phyloP scores from a whole-genome alignment of 92 coral and sea anemone genomes.

The Anthopleura xanthogrammica region DNA sequence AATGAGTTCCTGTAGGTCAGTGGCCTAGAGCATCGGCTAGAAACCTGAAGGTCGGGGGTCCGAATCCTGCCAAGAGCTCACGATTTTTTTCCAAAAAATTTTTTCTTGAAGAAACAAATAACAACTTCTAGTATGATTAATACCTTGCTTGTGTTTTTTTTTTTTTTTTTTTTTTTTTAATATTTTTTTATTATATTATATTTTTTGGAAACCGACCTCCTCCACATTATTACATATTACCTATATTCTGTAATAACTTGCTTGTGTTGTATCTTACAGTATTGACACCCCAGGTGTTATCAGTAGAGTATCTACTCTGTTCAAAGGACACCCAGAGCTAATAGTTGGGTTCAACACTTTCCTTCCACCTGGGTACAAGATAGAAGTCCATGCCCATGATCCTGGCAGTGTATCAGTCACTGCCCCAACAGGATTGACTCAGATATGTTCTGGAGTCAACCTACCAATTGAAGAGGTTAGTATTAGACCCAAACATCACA shows the following conservation, averaged over 20 bases:
- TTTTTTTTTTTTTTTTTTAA: too few relatives aligned
- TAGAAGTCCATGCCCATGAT: conserved; percentile 96
- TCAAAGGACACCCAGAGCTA: conserved; percentile 96
- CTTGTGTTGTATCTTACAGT: conserved; percentile 36
- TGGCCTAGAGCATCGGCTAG: too few relatives aligned
- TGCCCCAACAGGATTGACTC: conserved; percentile 87
- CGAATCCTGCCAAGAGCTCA: too few relatives aligned
- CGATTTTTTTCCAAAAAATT: too few relatives aligned
- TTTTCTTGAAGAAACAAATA: too few relatives aligned
- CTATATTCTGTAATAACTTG: too few relatives aligned
- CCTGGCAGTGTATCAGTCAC: conserved; percentile 91
- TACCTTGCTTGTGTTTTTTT: neutral
- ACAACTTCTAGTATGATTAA: too few relatives aligned
- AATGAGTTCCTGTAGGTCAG: too few relatives aligned
- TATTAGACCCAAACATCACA: neutral
- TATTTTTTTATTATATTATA: too few relatives aligned
- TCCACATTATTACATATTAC: too few relatives aligned
- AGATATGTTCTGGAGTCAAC: conserved; percentile 38
- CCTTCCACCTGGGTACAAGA: conserved; percentile 97
- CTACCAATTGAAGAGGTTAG: conserved; percentile 14
- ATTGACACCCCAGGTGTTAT: conserved; percentile 99
- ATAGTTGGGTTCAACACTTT: conserved; percentile 98
- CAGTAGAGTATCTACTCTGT: conserved; percentile 88
- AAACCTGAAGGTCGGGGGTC: too few relatives aligned
- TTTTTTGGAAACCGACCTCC: too few relatives aligned